phyloP scores from a whole-genome alignment of 2,888 invertebrate species.

The Tiliacea citrago region DNA sequence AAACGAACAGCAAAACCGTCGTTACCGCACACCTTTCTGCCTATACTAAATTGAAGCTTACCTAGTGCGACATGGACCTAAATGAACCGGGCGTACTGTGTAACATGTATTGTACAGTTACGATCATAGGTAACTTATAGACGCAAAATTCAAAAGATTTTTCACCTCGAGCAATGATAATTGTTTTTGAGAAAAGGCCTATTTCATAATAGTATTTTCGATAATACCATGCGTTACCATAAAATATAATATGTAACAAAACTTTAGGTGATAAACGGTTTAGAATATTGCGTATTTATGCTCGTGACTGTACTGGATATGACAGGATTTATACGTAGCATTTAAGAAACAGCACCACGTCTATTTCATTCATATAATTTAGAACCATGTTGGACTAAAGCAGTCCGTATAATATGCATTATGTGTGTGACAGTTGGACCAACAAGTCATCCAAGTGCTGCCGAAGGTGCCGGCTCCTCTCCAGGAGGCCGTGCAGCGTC shows the following conservation, averaged over 20 bases:
- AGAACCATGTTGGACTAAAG: neutral
- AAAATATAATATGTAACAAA: neutral
- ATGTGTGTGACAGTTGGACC: conserved; percentile 93
- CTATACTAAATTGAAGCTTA: neutral
- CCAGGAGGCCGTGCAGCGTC: conserved; percentile 96
- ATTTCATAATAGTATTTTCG: neutral
- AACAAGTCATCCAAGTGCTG: conserved; percentile 94
- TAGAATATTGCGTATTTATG: neutral
- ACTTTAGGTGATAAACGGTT: no score
- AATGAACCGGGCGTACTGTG: neutral
- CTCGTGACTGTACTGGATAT: neutral
- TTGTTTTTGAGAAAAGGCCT: neutral
- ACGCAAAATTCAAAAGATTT: neutral
- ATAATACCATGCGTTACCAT: no score
- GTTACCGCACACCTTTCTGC: neutral
- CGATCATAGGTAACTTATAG: neutral
- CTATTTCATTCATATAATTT: conserved; percentile 13
- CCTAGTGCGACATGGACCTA: neutral
- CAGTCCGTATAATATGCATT: conserved; percentile 19
- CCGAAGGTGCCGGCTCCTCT: conserved; percentile 95
- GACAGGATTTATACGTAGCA: neutral
- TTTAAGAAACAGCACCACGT: neutral
- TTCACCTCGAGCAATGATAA: neutral
- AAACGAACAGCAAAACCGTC: neutral
- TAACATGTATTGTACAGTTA: neutral